Evolutionary conservation across 2,797 vertebrate genomes (phyloP), one percentile per base, ranked within the genome.

Genomic region (Lutjanus argentimaculatus): DNA sequence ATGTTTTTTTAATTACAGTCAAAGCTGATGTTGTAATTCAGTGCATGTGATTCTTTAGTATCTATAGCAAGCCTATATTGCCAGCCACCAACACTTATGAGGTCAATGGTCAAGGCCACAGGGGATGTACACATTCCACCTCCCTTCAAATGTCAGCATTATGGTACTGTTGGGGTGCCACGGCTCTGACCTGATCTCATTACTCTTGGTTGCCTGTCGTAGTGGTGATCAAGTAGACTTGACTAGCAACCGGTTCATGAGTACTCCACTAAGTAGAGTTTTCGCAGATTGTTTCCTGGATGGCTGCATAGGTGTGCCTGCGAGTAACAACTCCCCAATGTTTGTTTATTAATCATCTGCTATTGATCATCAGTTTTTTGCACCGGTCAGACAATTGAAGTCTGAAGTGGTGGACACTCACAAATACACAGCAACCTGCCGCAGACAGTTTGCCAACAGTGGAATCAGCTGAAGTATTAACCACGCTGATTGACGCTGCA

Each of bases 51-150:
- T 30, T 53, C 45, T n/a, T n/a, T n/a, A 2, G 12, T 12, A 64
- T 30, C 45, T 65, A 2, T 22, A 53, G 42, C n/a, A n/a, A n/a
- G n/a, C n/a, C n/a, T 52, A 36, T n/a, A 15, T 36, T 19, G 8
- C 15, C 55, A 68, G 9, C 11, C 51, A 62, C 40, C 61, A 61
- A 36, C 52, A 64, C 43, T 42, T 57, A 66, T 55, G 45, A 68
- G 67, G 67, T 78, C 40, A 84, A 75, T 73, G 69, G 63, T 72
- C 76, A 76, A n/a, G 19, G n/a, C n/a, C 9, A 9, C 58, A 22
- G 7, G 58, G 63, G 58, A 42, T 55, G 12, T 16, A 46, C 51
- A 76, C 22, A 64, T 83, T 83, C 52, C 53, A 42, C 62, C 67
- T 17, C 74, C 19, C 30, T 5, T 56, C 17, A 67, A 55, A 77